Percentiles rank a stretch among this genome's conserved stretches.
phyloP scores from a whole-genome alignment of 2,888 invertebrate species.

The Ichneumoninae sp. region DNA sequence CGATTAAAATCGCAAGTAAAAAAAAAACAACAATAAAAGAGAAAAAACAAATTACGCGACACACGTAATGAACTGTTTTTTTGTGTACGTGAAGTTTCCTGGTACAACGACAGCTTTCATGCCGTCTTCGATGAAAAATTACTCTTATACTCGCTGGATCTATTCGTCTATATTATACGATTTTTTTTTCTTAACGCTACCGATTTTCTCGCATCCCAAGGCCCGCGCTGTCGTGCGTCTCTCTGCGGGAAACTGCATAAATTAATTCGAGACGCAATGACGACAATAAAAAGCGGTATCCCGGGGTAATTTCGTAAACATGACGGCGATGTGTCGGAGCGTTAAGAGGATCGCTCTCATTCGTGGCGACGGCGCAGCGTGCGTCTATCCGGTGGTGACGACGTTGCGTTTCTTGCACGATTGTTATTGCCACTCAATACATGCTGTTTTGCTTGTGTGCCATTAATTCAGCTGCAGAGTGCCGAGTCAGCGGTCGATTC shows the following conservation, averaged over 20 bases:
- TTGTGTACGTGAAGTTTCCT: slow-evolving; percentile 40
- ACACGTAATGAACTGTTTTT: slow-evolving; percentile 13
- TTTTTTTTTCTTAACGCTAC: slow-evolving; percentile 28
- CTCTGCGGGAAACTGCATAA: slow-evolving; percentile 55
- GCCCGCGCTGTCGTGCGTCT: background rate
- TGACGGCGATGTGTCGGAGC: slow-evolving; percentile 40
- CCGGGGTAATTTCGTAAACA: slow-evolving; percentile 27
- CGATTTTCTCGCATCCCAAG: slow-evolving; percentile 28
- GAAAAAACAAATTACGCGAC: slow-evolving; percentile 11
- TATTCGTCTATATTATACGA: slow-evolving; percentile 41
- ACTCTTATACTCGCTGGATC: slow-evolving; percentile 16
- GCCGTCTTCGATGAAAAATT: slow-evolving; percentile 44
- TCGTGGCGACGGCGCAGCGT: slow-evolving; percentile 27
- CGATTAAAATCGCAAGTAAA: background rate
- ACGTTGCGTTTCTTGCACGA: slow-evolving; percentile 7
- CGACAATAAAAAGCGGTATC: slow-evolving; percentile 20
- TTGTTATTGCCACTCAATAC: slow-evolving; percentile 1
- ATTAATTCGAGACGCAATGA: slow-evolving; percentile 39
- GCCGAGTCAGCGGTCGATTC: slow-evolving; percentile 65
- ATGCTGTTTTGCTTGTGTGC: background rate
- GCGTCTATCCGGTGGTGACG: background rate
- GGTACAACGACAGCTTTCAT: slow-evolving; percentile 41
- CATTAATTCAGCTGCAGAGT: slow-evolving; percentile 47
- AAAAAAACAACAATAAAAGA: background rate
- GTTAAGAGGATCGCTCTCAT: slow-evolving; percentile 48